phyloP scores from a whole-genome alignment of 1,140 invertebrate genomes.

The Drosophila pseudoobscura region DNA sequence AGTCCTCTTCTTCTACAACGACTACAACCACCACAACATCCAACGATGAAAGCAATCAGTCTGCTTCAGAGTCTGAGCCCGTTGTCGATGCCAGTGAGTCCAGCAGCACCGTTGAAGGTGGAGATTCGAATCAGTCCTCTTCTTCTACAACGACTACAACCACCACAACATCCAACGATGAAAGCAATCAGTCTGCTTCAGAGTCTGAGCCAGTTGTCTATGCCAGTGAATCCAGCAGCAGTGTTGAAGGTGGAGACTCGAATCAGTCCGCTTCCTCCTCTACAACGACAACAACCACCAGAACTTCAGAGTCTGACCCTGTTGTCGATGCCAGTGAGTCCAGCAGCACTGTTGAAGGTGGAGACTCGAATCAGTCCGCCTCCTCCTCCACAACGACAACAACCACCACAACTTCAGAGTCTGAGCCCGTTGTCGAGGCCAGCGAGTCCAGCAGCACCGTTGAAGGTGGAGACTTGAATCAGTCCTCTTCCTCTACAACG shows the following conservation, averaged over 20 bases:
- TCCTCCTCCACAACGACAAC: constrained; percentile 5
- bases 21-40: too few species aligned
- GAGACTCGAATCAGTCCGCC: constrained; percentile 2
- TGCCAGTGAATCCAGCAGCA: background rate
- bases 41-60: too few species aligned
- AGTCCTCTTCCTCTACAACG: constrained; percentile 10
- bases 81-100: background rate
- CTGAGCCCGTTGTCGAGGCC: constrained; percentile 1
- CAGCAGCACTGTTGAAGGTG: constrained; percentile 4
- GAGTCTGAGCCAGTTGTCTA: too few species aligned
- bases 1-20: constrained; percentile 2
- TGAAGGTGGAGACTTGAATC: background rate
- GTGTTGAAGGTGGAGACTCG: too few species aligned
- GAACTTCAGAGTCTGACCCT: background rate
- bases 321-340: background rate
- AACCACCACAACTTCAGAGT: constrained; percentile 3
- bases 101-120: background rate
- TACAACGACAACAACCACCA: background rate
- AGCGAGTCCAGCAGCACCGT: constrained; percentile 2
- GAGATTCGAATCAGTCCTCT: background rate
- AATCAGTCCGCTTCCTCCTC: background rate
- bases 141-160: constrained; percentile 1
- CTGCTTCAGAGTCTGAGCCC: too few species aligned
- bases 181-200: too few species aligned
- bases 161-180: too few species aligned